Conservation (phyloP, 2,113 vertebrate genomes). For the Axis porcinus region DNA sequence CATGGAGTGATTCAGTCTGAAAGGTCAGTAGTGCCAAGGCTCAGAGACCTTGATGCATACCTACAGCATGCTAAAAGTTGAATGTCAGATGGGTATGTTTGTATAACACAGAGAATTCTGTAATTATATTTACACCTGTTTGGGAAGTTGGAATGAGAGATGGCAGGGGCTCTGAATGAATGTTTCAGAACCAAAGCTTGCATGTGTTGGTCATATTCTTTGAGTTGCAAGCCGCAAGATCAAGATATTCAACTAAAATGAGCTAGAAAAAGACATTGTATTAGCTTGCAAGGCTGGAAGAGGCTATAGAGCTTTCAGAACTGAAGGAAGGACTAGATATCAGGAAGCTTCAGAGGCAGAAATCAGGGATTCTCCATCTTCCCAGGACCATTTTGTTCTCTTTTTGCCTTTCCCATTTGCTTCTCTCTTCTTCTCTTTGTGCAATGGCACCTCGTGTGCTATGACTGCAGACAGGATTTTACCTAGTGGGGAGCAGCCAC, state of each 20-base stretch:
- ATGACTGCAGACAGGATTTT: not conserved
- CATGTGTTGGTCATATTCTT: not conserved
- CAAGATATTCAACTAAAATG: not conserved
- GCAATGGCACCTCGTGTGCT: accelerated
- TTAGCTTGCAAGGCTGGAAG: not conserved
- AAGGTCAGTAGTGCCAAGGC: not conserved
- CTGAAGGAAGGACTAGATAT: not conserved
- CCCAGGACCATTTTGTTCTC: not conserved
- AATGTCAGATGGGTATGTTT: not conserved
- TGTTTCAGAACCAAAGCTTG: not conserved
- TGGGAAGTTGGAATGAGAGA: not conserved
- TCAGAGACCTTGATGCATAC: not conserved
- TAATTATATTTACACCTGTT: not conserved
- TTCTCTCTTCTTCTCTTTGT: not conserved
- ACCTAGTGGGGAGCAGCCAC: not conserved
- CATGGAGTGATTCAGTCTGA: not conserved
- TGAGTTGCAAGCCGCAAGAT: not conserved
- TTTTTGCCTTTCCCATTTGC: not conserved
- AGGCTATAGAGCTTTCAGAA: not conserved
- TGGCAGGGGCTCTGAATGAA: not conserved
- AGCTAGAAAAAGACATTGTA: not conserved
- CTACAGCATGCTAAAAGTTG: not conserved
- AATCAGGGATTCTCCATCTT: not conserved
- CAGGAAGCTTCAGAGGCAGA: not conserved
- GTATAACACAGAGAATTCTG: not conserved